Evolutionary conservation across 2,113 vertebrate genomes (phyloP).

Genomic region (Pholis gunnellus): DNA sequence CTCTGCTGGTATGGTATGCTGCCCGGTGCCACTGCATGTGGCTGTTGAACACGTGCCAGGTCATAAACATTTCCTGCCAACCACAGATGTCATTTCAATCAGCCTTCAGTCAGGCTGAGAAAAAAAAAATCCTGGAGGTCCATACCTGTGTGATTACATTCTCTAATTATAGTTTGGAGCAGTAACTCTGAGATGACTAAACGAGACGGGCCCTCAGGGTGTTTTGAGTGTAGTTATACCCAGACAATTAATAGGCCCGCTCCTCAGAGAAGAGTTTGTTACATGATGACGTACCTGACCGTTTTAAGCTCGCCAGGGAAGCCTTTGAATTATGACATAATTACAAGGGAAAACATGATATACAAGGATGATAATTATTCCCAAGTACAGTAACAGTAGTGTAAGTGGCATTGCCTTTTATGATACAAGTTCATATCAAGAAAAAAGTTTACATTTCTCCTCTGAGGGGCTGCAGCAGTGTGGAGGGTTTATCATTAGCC

Average conservation of each 20-base stretch:
- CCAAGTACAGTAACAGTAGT: conserved; percentile 54
- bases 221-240: conserved; percentile 80
- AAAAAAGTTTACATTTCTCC: conserved; percentile 54
- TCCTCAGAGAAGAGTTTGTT: conserved; percentile 71
- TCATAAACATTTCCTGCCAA: conserved; percentile 67
- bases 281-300: conserved; percentile 63
- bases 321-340: conserved; percentile 79
- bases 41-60: conserved; percentile 66
- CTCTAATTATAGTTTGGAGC: conserved; percentile 77
- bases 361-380: conserved; percentile 74
- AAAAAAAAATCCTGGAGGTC: conserved; percentile 76
- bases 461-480: conserved; percentile 12
- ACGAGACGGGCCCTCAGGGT: conserved; percentile 72
- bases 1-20: conserved; percentile 30
- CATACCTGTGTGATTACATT: conserved; percentile 79
- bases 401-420: conserved; percentile 60
- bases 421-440: conserved; percentile 53
- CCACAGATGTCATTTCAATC: conserved; percentile 70
- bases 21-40: conserved; percentile 63
- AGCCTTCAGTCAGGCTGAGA: conserved; percentile 64
- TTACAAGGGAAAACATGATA: conserved; percentile 79
- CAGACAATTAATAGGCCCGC: conserved; percentile 75
- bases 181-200: conserved; percentile 67
- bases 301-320: conserved; percentile 68
- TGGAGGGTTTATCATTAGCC: conserved; percentile 37